Base-by-base conservation (phyloP, 2,113 vertebrate species). In the Equus przewalskii region DNA sequence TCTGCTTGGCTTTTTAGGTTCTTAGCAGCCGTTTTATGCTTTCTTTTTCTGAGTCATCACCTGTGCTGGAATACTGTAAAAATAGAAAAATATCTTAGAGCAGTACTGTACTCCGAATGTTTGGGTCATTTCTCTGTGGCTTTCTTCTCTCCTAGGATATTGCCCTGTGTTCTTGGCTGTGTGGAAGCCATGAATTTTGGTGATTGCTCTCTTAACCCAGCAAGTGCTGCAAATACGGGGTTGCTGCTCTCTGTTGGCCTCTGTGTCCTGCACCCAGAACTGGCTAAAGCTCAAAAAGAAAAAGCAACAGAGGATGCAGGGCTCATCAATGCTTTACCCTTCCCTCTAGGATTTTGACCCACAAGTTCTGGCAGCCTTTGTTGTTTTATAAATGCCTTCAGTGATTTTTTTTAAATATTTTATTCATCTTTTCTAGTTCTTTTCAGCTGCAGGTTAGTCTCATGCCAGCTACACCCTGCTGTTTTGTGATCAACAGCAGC, bases 341-440 rank as follows among this genome's bases (percentile, higher is more conserved):
- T 92, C 49, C 72, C 62, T 76, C 16, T 12, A 86, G 79, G 64
- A 92, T 33, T 86, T 67, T 85, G 73, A 79, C 69, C 64, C 65
- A 76, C 44, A 19, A 81, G 30, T 89, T 91, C 86, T 51, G 21
- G 44, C 26, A 79, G 73, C 46, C 75, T 97, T 96, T 96, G 95
- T 96, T 95, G 89, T 96, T 98, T 97, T 96, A 83, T 87, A 93
- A 95, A 97, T 97, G 95, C 36, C 86, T 93, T 96, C 51, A 67
- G 95, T 96, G 58, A 80, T 91, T 93, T 97, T 95, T 69, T n/a
- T 41, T 3, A 94, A 96, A 97, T 97, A 94, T 94, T 97, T 96
- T 80, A 97, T 96, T 95, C 51, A 83, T 89, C 41, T 89, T 94
- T 82, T 89, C 36, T 93, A 95, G 54, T 81, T 96, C 76, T 95